These are phyloP conservation scores for Asobara japonica DNA, from an alignment of 1,140 invertebrate species.

Conservation along the genomic window DNA sequence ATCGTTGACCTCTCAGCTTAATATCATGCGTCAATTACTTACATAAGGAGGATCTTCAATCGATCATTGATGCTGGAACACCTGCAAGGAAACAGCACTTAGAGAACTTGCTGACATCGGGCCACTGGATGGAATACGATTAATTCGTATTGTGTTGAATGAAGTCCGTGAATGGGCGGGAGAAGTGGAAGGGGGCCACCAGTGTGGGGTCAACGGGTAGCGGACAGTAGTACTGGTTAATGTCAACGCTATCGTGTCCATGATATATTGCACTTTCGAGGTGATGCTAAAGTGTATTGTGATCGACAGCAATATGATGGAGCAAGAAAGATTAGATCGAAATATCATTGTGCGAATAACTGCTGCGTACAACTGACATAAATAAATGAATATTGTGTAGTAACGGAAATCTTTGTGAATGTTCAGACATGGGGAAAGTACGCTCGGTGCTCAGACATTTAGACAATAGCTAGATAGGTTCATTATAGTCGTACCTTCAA, in stretches of 20 bases:
- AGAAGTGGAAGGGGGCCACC: constrained; percentile 42
- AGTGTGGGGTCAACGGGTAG: constrained; percentile 36
- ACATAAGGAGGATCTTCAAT: constrained; percentile 22
- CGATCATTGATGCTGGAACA: background rate
- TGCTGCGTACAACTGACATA: no score
- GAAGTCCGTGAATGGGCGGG: constrained; percentile 41
- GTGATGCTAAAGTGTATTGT: constrained; percentile 37
- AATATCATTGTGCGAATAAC: no score
- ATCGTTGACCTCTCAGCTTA: constrained; percentile 59
- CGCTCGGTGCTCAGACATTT: no score
- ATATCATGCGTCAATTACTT: constrained; percentile 53
- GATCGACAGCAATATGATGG: constrained; percentile 36
- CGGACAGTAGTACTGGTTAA: constrained; percentile 40
- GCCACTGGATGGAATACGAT: constrained; percentile 41
- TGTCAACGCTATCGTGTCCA: constrained; percentile 46
- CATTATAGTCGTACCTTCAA: no score
- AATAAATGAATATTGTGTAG: no score
- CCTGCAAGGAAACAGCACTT: background rate
- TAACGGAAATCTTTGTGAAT: no score
- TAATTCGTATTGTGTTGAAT: constrained; percentile 45
- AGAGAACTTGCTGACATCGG: background rate
- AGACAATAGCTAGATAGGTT: no score
- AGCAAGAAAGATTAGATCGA: constrained; percentile 8
- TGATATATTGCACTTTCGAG: constrained; percentile 47
- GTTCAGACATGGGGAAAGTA: no score